Evolutionary conservation across 1,140 invertebrate genomes (phyloP).

Genomic region (Calephelis virginiensis): DNA sequence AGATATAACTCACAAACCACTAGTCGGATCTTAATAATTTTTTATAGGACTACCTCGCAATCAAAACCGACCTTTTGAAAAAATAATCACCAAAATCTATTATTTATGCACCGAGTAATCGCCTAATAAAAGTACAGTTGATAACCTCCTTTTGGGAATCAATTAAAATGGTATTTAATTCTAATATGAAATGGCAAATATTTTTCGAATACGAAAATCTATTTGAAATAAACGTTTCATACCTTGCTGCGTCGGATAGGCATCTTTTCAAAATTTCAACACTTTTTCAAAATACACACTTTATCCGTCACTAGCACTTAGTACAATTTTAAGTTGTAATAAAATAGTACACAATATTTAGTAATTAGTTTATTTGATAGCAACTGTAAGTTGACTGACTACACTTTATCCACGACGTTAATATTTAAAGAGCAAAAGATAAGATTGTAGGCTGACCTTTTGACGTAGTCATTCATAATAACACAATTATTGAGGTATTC

Average conservation of each 20-base stretch:
- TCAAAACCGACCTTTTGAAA: too few species aligned
- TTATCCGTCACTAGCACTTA: conserved; percentile 15
- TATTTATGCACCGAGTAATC: too few species aligned
- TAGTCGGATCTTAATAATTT: too few species aligned
- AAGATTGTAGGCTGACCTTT: conserved; percentile 69
- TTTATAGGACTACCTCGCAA: too few species aligned
- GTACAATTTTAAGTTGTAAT: conserved; percentile 21
- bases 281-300: conserved; percentile 3
- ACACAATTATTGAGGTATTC: conserved; percentile 65
- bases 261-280: conserved; percentile 45
- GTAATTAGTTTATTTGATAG: conserved; percentile 39
- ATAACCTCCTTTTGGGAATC: too few species aligned
- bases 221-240: conserved; percentile 23
- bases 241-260: conserved; percentile 68
- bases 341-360: conserved; percentile 15
- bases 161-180: too few species aligned
- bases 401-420: conserved; percentile 62
- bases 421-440: conserved; percentile 73
- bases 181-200: too few species aligned
- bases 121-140: too few species aligned
- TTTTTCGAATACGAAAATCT: too few species aligned
- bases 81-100: too few species aligned
- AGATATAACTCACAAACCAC: too few species aligned
- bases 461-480: conserved; percentile 68
- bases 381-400: conserved; percentile 64